Base-by-base conservation (phyloP, 1,140 invertebrate species). In the Daktulosphaira vitifoliae region DNA sequence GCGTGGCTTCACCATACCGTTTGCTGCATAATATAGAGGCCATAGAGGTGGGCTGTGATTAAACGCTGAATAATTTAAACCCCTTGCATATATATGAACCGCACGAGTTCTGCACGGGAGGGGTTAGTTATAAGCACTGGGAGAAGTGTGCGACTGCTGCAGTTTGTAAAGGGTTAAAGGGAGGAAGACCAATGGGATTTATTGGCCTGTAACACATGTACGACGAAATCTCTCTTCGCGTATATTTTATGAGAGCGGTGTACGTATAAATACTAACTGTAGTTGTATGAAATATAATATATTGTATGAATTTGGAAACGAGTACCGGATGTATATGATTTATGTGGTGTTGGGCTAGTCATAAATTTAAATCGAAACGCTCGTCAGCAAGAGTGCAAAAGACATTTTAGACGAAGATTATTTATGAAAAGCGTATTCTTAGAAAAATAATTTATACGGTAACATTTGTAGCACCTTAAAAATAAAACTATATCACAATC, bases 41-140 rank as follows among this genome's bases (percentile, higher is more conserved):
- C 52, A 56, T 33, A 49, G 29, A 33, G 29, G 29, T 33, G 29
- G 29, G 5, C 29, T 11, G 5, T 33, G 29, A 33, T 59, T 33
- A 46, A 62, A 62, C n/a, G 42, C 20, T 48, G 56, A 62, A 62
- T 62, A 62, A 62, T 62, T 62, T 48, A 48, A 62, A 62, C 29
- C 25, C 42, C 18, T 56, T 37, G 53, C 15, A 22, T 29, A 8
- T 25, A 25, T 37, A 22, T 38, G 37, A 11, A 11, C 5, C 15
- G 15, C 38, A n/a, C 22, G 16, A 23, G 15, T 15, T 26, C 25
- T 23, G 16, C n/a, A n/a, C n/a, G n/a, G n/a, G n/a, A n/a, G n/a
- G n/a, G n/a, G n/a, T n/a, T n/a, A n/a, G n/a, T n/a, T n/a, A n/a
- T n/a, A n/a, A n/a, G n/a, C 39, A 15, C 39, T 5, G 39, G 39